These are phyloP conservation scores for Donacobius atricapilla DNA, from an alignment of 2,113 vertebrate genomes.

Conservation along the genomic window DNA sequence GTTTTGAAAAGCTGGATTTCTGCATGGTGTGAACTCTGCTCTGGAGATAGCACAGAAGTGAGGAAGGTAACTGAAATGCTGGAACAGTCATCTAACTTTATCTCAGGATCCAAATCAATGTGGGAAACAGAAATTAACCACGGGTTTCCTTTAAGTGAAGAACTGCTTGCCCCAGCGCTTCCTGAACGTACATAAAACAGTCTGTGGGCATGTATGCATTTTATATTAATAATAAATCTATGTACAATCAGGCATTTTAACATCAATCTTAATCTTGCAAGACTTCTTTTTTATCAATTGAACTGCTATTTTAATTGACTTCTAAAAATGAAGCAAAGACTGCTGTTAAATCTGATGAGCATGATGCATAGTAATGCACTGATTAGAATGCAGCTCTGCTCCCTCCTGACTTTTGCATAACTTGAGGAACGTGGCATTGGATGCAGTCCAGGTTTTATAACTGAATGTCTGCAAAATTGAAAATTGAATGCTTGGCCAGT, in stretches of 20 bases:
- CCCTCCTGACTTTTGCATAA: constrained; percentile 42
- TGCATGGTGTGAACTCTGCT: background rate
- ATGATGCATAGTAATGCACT: constrained; percentile 48
- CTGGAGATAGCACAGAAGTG: background rate
- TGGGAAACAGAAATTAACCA: constrained; percentile 23
- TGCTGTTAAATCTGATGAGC: constrained; percentile 52
- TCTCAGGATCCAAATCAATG: background rate
- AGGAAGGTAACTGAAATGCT: background rate
- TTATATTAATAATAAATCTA: constrained; percentile 60
- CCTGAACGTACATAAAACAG: constrained; percentile 5
- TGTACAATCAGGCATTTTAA: constrained; percentile 50
- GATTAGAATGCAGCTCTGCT: constrained; percentile 48
- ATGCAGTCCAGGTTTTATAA: constrained; percentile 36
- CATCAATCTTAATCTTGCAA: constrained; percentile 60
- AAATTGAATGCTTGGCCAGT: constrained; percentile 19
- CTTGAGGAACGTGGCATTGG: constrained; percentile 23
- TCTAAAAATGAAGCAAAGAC: constrained; percentile 50
- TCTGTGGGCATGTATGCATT: constrained; percentile 4
- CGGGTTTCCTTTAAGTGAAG: constrained; percentile 13
- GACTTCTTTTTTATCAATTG: constrained; percentile 57
- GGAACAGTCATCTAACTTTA: background rate
- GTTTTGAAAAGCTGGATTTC: background rate
- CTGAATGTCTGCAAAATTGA: constrained; percentile 12
- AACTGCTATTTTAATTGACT: constrained; percentile 62
- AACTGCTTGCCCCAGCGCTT: background rate